Base-by-base conservation (phyloP, 1,140 invertebrate species). In the Helicorthomorpha holstii region DNA sequence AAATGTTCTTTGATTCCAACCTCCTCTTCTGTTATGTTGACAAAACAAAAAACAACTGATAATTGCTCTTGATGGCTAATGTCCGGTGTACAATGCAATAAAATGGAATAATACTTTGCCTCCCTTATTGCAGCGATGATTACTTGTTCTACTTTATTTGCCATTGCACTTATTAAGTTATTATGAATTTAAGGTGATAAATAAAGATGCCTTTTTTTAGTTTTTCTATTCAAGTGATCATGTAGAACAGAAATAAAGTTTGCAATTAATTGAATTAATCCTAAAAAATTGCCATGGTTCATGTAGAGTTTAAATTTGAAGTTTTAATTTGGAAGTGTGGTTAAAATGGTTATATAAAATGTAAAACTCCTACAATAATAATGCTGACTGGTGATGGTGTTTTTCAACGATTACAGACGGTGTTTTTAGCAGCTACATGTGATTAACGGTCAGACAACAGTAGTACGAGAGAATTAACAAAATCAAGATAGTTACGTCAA, bases 1-100 rank as follows among this genome's bases (percentile, higher is more conserved):
- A 49, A 49, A 16, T 29, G 48, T 49, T 29, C 1, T n/a, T n/a
- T n/a, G n/a, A n/a, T n/a, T n/a, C n/a, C n/a, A n/a, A n/a, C n/a
- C n/a, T n/a, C n/a, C n/a, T n/a, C n/a, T n/a, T 34, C 29, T 34
- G 29, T 16, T 34, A 16, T 34, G 29, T 34, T 7, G 7, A 34
- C 29, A 34, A 7, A 34, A 4, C 54, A 21, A 34, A 58, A 38
- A 21, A 59, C 57, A 14, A 61, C 42, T 19, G 58, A 51, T 51
- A 62, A 58, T 48, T 60, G 50, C 55, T 60, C 59, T 48, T 44
- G 38, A 27, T 54, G 54, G 47, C 58, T 57, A 34, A 53, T 49
- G 51, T 61, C 58, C 27, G 54, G 52, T 41, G 58, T 61, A 53
- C 60, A 61, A 51, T 61, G 57, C 24, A 56, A 38, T 19, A 59